Base-by-base conservation (phyloP, 2,888 invertebrate genomes). In the Pogonocherus hispidulus region DNA sequence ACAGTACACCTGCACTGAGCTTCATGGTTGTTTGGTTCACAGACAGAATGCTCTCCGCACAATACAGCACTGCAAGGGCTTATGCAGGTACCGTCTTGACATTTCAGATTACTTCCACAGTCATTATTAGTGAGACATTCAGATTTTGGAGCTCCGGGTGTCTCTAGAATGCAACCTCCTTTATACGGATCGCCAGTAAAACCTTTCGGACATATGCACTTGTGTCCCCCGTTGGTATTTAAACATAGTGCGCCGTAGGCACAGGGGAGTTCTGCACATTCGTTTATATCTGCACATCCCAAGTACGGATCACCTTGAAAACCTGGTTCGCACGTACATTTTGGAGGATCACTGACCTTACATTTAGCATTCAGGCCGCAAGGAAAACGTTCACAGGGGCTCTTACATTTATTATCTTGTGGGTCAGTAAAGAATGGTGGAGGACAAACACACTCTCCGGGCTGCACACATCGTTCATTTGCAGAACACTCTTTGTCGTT, bases 291-390 rank as follows among this genome's bases (percentile, higher is more conserved):
- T 1, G 91, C 89, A 81, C 96, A 96, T 32, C 95, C 95, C 75
- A 91, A 90, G 46, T 94, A 88, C 0, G 96, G 94, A 85, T 96
- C 93, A 9, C 96, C 96, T 85, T 94, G 93, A 82, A 91, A 96
- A 11, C 97, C 96, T 18, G 91, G 89, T 85, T 93, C 91, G 83
- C 97, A 97, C 90, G 94, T 92, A 82, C 97, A 97, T 79, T 91
- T 92, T 0, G 96, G 96, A 6, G 96, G 96, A 86, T 96, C 94
- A 68, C 92, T 93, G 0, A 95, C 94, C 0, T 94, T 94, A 83
- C 96, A 97, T 85, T 94, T 94, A 2, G 96, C 93, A 82, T 96
- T 96, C 55, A 96, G 92, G 32, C 97, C 96, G 79, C 97, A 97
- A 6, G 93, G 92, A 83, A 93, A 95, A 69, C 96, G 89, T 84